phyloP scores from a whole-genome alignment of 2,888 invertebrate species.

The Volucella inanis region DNA sequence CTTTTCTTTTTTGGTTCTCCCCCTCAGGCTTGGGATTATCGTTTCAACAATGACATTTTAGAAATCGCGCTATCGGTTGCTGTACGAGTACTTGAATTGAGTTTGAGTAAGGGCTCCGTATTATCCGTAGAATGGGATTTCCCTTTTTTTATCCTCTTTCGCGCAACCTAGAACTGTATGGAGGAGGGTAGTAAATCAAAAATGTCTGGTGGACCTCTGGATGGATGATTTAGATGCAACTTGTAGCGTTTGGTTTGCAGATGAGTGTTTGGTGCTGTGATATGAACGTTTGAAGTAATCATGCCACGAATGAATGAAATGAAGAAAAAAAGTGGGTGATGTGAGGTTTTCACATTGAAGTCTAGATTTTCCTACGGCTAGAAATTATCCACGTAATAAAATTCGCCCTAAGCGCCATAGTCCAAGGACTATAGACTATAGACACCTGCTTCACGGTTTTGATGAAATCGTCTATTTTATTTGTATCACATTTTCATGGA shows the following conservation, averaged over 20 bases:
- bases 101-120: slow-evolving; percentile 44
- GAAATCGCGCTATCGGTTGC: slow-evolving; percentile 51
- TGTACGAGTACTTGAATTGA: slow-evolving; percentile 43
- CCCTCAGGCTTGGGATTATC: slow-evolving; percentile 52
- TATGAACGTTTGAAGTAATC: background rate
- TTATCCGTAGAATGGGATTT: slow-evolving; percentile 36
- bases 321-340: background rate
- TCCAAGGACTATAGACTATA: background rate
- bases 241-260: slow-evolving; percentile 65
- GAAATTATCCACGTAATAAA: background rate
- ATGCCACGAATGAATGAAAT: background rate
- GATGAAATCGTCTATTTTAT: too few species aligned
- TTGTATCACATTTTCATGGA: too few species aligned
- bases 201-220: slow-evolving; percentile 53
- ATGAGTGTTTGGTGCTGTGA: slow-evolving; percentile 25
- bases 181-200: slow-evolving; percentile 62
- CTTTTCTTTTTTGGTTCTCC: slow-evolving; percentile 27
- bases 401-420: background rate
- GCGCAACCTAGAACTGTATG: slow-evolving; percentile 8
- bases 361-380: background rate
- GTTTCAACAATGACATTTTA: slow-evolving; percentile 69
- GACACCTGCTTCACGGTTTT: too few species aligned
- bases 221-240: slow-evolving; percentile 72
- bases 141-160: slow-evolving; percentile 20
- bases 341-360: slow-evolving; percentile 1